A percentile compares a stretch with the other conserved stretches of the same genome.
Conservation (phyloP, 1,140 invertebrate species). For the Mizuhopecten yessoensis region DNA sequence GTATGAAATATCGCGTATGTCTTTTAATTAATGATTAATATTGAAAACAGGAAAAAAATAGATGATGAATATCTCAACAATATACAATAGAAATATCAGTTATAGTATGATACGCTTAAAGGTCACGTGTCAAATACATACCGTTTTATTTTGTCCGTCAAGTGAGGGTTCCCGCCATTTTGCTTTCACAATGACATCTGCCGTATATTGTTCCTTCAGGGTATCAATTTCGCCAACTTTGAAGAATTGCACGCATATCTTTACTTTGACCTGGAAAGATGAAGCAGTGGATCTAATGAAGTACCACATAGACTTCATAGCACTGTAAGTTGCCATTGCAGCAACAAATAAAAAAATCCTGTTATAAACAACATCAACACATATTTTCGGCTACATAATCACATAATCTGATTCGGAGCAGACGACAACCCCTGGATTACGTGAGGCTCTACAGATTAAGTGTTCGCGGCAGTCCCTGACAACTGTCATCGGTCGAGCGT, state of each 20-base stretch:
- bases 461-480: neutral
- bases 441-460: neutral
- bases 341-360: neutral
- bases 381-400: neutral
- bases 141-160: slow-evolving; percentile 76
- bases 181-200: slow-evolving; percentile 81
- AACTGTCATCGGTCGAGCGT: neutral
- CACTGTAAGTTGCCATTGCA: neutral
- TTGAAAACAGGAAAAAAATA: no score
- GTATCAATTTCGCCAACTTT: slow-evolving; percentile 83
- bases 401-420: neutral
- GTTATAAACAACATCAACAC: neutral
- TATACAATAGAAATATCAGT: no score
- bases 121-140: slow-evolving; percentile 55
- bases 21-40: no score
- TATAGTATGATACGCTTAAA: no score
- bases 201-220: slow-evolving; percentile 81
- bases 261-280: slow-evolving; percentile 77
- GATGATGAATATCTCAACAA: no score
- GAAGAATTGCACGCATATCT: slow-evolving; percentile 81
- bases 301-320: slow-evolving; percentile 18
- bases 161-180: slow-evolving; percentile 82
- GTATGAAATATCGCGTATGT: no score
- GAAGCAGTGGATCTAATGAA: slow-evolving; percentile 26
- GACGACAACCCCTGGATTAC: neutral